Percentiles rank a stretch among this genome's conserved stretches.
These are phyloP conservation scores for Cassiopea xamachana DNA, from an alignment of 30 jellyfish, hydroid and myxozoan species.

Conservation along the genomic window DNA sequence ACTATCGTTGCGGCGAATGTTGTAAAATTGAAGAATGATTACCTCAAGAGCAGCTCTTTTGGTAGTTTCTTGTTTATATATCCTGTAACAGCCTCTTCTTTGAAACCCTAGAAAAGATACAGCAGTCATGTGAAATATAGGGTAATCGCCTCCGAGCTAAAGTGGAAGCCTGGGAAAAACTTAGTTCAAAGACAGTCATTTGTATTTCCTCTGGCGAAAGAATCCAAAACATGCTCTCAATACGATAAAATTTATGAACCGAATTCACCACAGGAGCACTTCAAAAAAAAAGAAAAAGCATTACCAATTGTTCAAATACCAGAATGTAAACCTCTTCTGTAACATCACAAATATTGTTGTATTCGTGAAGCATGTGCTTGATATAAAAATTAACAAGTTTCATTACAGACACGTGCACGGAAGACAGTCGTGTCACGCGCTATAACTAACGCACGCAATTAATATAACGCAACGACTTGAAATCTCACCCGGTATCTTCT, in stretches of 20 bases:
- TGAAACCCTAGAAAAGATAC: slow-evolving; percentile 71
- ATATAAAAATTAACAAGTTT: slow-evolving; percentile 27
- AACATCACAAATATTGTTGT: neutral
- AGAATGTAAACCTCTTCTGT: slow-evolving; percentile 45
- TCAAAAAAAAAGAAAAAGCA: neutral
- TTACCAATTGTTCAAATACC: slow-evolving; percentile 11
- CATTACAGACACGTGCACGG: neutral
- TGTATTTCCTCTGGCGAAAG: too few species aligned
- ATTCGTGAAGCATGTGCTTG: slow-evolving; percentile 24
- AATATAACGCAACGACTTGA: neutral
- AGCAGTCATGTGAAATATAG: too few species aligned
- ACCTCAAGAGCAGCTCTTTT: slow-evolving; percentile 89
- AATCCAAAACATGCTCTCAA: too few species aligned
- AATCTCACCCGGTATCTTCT: neutral
- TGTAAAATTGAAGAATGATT: neutral
- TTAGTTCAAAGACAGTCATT: too few species aligned
- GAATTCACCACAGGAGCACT: too few species aligned
- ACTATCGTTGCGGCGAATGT: neutral
- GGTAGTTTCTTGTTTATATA: slow-evolving; percentile 90
- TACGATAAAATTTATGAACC: too few species aligned
- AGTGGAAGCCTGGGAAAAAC: too few species aligned
- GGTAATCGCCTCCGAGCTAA: too few species aligned
- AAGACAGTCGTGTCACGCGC: neutral
- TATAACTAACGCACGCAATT: neutral
- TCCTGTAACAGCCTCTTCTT: slow-evolving; percentile 90